Base-by-base conservation (phyloP, 2,797 vertebrate species). In the Tauraco hartlaubi region DNA sequence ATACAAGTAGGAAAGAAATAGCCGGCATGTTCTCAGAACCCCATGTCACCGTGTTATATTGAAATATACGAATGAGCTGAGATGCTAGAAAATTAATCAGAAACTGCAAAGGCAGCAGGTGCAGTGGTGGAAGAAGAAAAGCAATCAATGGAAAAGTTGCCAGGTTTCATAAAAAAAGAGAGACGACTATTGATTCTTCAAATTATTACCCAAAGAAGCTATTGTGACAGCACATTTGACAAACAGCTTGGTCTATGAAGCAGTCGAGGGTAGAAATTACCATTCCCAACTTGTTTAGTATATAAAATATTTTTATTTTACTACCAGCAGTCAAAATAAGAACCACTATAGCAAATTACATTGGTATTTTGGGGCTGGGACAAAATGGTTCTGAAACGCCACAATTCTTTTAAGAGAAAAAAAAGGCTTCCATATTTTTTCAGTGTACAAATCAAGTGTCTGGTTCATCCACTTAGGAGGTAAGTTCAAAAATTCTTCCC, bases 141-240 rank as follows among this genome's bases (percentile, higher is more conserved):
- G n/a, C 61, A 94, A 94, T 96, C 37, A 0, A 96, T 83, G 29
- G 43, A 87, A 94, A 96, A 85, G 63, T 89, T 97, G 63, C 71
- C 74, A 95, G 59, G 41, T 86, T 96, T 90, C 74, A 95, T 90
- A 54, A 89, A 93, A 86, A 81, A 63, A 52, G 15, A 92, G 44
- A 74, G 43, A 63, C 73, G 10, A 77, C 28, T 85, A 95, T 92
- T 92, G 91, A 95, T 96, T 90, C 67, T 71, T 96, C 82, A 92
- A 91, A 93, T 96, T 93, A 96, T 97, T 96, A 87, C 55, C 78
- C 15, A 85, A 85, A 93, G 39, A 93, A 95, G 43, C 14, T 90
- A 80, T 73, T 88, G 74, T 94, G 93, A 91, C 85, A 95, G 43
- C 39, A 61, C 6, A 11, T 79, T 91, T 85, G 89, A 95, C 43